Percentiles rank a stretch among this genome's conserved stretches.
Evolutionary conservation across 2,797 vertebrate genomes (phyloP).

Genomic region (Silurus lanzhouensis): DNA sequence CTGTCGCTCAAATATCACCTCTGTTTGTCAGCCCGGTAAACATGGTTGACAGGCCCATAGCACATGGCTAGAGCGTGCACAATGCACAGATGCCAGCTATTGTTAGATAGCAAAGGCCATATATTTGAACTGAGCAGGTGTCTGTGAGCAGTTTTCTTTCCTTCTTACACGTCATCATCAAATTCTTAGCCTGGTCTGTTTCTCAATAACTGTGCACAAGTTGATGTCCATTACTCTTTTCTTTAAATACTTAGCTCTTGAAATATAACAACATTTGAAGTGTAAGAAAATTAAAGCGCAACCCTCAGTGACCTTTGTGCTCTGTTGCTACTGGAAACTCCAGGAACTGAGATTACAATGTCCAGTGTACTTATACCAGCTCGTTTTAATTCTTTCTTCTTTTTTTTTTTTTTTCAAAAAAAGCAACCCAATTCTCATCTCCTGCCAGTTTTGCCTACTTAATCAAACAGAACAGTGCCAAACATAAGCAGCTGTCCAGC

Average conservation of each 20-base stretch:
- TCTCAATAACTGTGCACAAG: constrained; percentile 30
- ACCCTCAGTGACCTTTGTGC: not conserved
- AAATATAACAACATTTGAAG: not conserved
- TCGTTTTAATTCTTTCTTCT: not conserved
- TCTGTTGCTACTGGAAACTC: not conserved
- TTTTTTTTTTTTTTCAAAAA: not conserved
- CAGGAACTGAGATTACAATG: not conserved
- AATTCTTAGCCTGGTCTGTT: constrained; percentile 33
- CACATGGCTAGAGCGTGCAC: constrained; percentile 64
- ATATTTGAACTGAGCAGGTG: constrained; percentile 65
- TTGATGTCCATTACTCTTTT: constrained; percentile 5
- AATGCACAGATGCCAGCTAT: constrained; percentile 66
- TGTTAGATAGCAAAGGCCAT: constrained; percentile 68
- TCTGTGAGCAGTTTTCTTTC: constrained; percentile 35
- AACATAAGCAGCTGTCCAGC: constrained; percentile 60
- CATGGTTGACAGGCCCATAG: constrained; percentile 49
- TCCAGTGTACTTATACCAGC: not conserved
- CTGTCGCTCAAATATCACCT: constrained; percentile 59
- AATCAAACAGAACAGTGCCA: constrained; percentile 59
- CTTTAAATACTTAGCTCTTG: not conserved
- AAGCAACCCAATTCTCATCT: constrained; percentile 45
- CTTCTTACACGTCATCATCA: constrained; percentile 6
- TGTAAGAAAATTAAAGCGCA: not conserved
- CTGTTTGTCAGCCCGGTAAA: constrained; percentile 58
- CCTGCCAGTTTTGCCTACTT: constrained; percentile 50